Percentiles rank a stretch among this genome's conserved stretches.
Conservation (phyloP, 2,113 vertebrate genomes). For the Albula glossodonta region DNA sequence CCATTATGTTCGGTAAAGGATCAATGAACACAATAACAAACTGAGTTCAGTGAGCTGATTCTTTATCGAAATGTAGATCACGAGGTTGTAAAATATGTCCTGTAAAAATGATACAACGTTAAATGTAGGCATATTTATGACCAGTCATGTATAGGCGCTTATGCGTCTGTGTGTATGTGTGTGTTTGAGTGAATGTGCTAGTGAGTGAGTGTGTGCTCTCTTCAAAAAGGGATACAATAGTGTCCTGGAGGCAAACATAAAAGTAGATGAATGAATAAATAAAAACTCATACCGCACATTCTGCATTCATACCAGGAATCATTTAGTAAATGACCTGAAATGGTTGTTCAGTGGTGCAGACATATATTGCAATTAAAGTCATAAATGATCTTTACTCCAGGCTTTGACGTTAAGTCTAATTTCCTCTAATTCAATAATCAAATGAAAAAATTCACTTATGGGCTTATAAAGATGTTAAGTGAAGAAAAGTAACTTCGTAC, state of each 20-base stretch:
- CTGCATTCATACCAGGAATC: neutral
- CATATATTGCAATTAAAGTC: neutral
- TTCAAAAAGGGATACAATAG: neutral
- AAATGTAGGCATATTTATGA: too few species aligned
- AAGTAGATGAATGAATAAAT: neutral
- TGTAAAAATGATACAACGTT: too few species aligned
- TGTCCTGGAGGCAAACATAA: neutral
- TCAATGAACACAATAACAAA: too few species aligned
- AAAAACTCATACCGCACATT: neutral
- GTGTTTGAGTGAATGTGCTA: too few species aligned
- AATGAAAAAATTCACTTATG: neutral
- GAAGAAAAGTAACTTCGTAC: neutral
- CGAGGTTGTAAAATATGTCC: too few species aligned
- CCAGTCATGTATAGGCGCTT: too few species aligned
- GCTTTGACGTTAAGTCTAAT: neutral
- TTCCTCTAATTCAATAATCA: neutral
- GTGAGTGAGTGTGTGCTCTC: neutral
- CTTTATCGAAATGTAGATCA: too few species aligned
- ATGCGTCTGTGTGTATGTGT: too few species aligned
- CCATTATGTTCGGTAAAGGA: too few species aligned
- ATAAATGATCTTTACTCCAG: constrained; percentile 5
- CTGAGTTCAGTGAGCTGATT: too few species aligned
- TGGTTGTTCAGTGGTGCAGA: neutral
- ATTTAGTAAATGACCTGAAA: neutral
- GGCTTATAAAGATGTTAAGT: neutral